Base-by-base conservation (phyloP, 2,113 vertebrate genomes). In the Cyrtonyx montezumae region DNA sequence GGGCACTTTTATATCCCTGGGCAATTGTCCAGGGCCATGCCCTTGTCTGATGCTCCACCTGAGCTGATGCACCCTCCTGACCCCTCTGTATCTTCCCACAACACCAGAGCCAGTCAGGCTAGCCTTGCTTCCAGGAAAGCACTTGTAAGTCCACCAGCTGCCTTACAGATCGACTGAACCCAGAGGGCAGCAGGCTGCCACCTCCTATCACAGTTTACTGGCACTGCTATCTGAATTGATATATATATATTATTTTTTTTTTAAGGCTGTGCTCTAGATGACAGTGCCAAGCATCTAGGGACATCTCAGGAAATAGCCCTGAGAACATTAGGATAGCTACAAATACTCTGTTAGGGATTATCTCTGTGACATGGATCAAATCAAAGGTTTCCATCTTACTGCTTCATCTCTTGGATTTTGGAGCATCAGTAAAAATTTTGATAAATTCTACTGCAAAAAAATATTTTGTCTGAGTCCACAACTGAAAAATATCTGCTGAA, bases 321-420 rank as follows among this genome's bases (percentile, higher is more conserved):
- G 46, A 73, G 68, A 79, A 73, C 16, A 67, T 61, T 36, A 85
- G 49, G 32, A 93, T 93, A 83, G n/a, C 55, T 74, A 34, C 42
- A 74, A 79, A 62, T 30, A 62, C 19, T 16, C 5, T 48, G 11
- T 56, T 74, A 62, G 28, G 19, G 21, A 70, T 65, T 84, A 83
- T 66, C 83, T 87, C 48, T 48, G 14, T 58, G 40, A 69, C 62
- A 90, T 12, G 66, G 61, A 81, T 40, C 19, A 75, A 80, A 7
- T 22, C 2, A 19, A 66, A 45, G 46, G 51, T 53, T 94, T 79
- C 45, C 12, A 80, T 67, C 43, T 17, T 83, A 67, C 56, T 11
- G 69, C 25, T 13, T 74, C 11, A 66, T 34, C 58, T 62, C 59
- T 49, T 37, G 6, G 7, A 13, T 69, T 89, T 76, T 43, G 26